Evolutionary conservation across 2,888 invertebrate genomes (phyloP).

Genomic region (Agrotis segetum): DNA sequence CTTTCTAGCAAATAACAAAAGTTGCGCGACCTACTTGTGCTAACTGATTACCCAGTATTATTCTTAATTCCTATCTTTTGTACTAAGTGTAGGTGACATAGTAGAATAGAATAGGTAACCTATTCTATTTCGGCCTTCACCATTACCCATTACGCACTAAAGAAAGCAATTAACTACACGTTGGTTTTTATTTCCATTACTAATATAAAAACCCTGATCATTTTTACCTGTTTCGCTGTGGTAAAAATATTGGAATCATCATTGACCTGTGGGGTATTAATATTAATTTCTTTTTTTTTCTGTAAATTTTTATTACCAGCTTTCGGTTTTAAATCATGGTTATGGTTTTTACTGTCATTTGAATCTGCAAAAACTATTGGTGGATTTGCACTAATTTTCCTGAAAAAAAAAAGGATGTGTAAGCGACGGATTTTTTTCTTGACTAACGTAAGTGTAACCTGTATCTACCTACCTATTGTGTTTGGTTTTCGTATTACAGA

Average conservation of each 20-base stretch:
- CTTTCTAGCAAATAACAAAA: conserved; percentile 27
- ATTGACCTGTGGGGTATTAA: conserved; percentile 23
- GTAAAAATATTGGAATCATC: conserved; percentile 26
- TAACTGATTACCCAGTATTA: conserved; percentile 18
- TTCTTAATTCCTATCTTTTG: conserved; percentile 22
- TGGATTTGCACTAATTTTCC: background rate
- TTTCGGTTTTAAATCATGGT: conserved; percentile 29
- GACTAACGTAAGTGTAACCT: background rate
- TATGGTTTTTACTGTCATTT: conserved; percentile 41
- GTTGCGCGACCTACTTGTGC: conserved; percentile 14
- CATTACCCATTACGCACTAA: conserved; percentile 3
- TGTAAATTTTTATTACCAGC: conserved; percentile 23
- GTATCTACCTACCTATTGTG: too few species aligned
- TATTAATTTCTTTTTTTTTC: too few species aligned
- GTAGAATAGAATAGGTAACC: background rate
- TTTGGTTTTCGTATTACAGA: too few species aligned
- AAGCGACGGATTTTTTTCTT: background rate
- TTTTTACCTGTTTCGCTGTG: conserved; percentile 10
- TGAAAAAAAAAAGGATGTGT: background rate
- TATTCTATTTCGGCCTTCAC: conserved; percentile 17
- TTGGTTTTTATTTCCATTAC: conserved; percentile 5
- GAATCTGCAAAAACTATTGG: conserved; percentile 26
- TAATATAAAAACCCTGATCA: conserved; percentile 20
- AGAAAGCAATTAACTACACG: conserved; percentile 11
- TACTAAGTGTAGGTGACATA: conserved; percentile 4